Base-by-base conservation (phyloP, 2,113 vertebrate genomes). In the Felis catus region DNA sequence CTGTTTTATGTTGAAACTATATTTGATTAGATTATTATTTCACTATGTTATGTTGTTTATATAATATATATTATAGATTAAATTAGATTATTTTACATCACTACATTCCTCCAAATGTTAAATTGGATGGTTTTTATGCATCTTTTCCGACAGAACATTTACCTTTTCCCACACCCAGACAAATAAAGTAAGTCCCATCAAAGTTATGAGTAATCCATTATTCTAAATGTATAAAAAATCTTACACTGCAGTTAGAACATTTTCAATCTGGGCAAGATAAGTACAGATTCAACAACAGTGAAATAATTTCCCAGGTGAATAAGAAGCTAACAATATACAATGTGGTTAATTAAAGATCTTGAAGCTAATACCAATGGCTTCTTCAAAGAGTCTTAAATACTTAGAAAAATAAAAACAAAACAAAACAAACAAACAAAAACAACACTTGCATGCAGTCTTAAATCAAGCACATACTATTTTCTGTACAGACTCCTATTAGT, bases 401-500 rank as follows among this genome's bases (percentile, higher is more conserved):
- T 92, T 66, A 68, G 86, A 68, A 91, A 0, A 78, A 23, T 18
- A 86, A 4, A 19, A 23, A 80, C 0, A 3, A 53, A 87, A 36
- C 16, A 82, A 87, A 74, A 73, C 18, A 94, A 65, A 93, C 18
- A 94, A 65, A 93, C 29, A 53, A 80, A 12, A 80, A 58, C 0
- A 92, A 66, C 1, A 82, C 31, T 51, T 53, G 6, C 8, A 65
- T n/a, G 15, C 16, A n/a, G 71, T 92, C 36, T 68, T 51, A 51
- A n/a, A 48, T 36, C 63, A 91, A 45, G 31, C 74, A 89, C 88
- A 97, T 94, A 45, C 41, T 91, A n/a, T 71, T 97, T 98, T 98
- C 91, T 97, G 90, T 97, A 98, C 79, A 84, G 97, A 99, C 98
- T 74, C 70, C 97, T 98, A 98, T 98, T 98, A 86, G 53, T 78